phyloP scores from a whole-genome alignment of 2,113 vertebrate species.

The Elephas maximus region DNA sequence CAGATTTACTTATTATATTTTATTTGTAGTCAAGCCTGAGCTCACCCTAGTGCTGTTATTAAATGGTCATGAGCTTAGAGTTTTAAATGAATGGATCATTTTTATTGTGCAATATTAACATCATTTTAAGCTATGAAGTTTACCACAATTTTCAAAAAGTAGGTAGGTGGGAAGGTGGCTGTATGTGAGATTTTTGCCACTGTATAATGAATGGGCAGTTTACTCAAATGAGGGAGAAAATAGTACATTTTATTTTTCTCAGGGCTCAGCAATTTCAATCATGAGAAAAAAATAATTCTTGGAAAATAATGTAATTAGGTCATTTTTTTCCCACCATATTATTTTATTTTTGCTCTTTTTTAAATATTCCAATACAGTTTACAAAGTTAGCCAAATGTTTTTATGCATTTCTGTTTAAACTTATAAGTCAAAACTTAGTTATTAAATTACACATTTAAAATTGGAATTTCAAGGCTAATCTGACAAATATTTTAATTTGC shows the following conservation, averaged over 20 bases:
- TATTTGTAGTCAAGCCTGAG: constrained; percentile 24
- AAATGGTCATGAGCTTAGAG: background rate
- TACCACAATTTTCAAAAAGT: background rate
- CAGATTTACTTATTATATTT: background rate
- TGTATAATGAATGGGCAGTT: background rate
- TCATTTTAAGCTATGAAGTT: background rate
- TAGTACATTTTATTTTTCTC: background rate
- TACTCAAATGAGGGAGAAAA: background rate
- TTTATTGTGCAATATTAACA: background rate
- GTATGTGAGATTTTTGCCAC: background rate
- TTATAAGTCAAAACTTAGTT: background rate
- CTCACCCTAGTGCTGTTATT: background rate
- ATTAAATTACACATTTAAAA: background rate
- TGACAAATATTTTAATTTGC: background rate
- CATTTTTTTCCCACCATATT: background rate
- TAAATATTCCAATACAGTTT: background rate
- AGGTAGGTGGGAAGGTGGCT: fast-evolving
- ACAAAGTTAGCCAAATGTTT: background rate
- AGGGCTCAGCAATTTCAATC: background rate
- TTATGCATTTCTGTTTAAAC: background rate
- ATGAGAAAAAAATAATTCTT: background rate
- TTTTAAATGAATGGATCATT: background rate
- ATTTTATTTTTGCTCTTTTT: background rate
- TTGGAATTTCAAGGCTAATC: background rate
- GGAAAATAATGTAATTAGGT: background rate